Conservation (phyloP, 2,113 vertebrate genomes). For the Istiophorus platypterus region DNA sequence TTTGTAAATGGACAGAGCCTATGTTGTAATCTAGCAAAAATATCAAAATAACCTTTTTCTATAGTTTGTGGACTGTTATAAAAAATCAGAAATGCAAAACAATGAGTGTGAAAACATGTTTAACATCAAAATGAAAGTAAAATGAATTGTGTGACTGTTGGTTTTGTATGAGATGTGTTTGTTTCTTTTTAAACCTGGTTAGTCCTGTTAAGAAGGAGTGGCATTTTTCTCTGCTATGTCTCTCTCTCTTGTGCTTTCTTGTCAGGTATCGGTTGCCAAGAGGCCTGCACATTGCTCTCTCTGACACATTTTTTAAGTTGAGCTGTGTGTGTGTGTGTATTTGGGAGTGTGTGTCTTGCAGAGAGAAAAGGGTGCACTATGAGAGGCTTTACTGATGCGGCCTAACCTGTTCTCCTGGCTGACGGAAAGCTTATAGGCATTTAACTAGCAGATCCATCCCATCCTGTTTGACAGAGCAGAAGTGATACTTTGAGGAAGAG, state of each 20-base stretch:
- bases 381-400: conserved; percentile 64
- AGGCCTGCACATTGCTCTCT: conserved; percentile 10
- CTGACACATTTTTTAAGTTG: conserved; percentile 17
- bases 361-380: conserved; percentile 5
- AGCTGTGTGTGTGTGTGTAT: conserved; percentile 21
- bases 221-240: conserved; percentile 20
- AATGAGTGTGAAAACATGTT: no score
- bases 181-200: conserved; percentile 67
- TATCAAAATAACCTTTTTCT: no score
- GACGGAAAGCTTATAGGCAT: conserved; percentile 34
- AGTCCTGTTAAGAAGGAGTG: conserved; percentile 73
- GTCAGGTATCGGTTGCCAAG: conserved; percentile 72
- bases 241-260: conserved; percentile 30
- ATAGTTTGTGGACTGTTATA: no score
- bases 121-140: not conserved
- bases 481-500: conserved; percentile 49
- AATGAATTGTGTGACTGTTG: not conserved
- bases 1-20: not conserved
- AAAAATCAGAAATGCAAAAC: no score
- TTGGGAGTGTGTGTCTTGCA: conserved; percentile 14
- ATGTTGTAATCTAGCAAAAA: not conserved
- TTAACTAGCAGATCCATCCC: conserved; percentile 63
- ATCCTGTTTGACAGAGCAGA: conserved; percentile 48
- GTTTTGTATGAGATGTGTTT: conserved; percentile 5
- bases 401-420: conserved; percentile 82